These are phyloP conservation scores for Heliangelus exortis DNA, from an alignment of 2,797 vertebrate species.

Conservation along the genomic window DNA sequence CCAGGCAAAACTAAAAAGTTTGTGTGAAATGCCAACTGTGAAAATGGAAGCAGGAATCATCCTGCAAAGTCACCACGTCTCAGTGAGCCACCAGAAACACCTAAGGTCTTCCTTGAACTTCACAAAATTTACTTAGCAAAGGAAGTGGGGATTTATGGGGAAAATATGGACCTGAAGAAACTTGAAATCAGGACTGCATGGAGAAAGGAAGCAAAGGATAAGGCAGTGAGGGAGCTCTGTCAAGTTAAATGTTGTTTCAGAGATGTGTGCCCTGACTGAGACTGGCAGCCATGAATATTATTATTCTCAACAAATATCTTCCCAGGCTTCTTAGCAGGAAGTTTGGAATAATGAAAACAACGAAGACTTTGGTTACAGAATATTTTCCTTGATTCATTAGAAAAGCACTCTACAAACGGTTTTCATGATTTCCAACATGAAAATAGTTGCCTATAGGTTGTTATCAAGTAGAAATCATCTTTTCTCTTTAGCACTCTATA, in stretches of 20 bases:
- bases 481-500: neutral
- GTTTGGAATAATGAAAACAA: neutral
- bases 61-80: neutral
- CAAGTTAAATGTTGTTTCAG: neutral
- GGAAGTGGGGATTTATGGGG: neutral
- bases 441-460: neutral
- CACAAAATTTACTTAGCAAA: neutral
- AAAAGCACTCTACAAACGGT: neutral
- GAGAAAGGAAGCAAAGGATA: neutral
- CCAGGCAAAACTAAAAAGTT: neutral
- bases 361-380: neutral
- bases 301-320: neutral
- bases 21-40: neutral
- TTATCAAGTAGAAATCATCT: conserved; percentile 27
- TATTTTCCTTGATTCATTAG: neutral
- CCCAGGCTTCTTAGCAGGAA: neutral
- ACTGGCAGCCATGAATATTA: neutral
- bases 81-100: neutral
- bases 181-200: neutral
- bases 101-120: neutral
- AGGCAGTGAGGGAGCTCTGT: neutral
- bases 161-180: neutral
- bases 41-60: neutral
- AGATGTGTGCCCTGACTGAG: neutral
- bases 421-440: neutral